Base-by-base conservation (phyloP, 2,888 invertebrate genomes). In the Cryptophagus acutangulus region DNA sequence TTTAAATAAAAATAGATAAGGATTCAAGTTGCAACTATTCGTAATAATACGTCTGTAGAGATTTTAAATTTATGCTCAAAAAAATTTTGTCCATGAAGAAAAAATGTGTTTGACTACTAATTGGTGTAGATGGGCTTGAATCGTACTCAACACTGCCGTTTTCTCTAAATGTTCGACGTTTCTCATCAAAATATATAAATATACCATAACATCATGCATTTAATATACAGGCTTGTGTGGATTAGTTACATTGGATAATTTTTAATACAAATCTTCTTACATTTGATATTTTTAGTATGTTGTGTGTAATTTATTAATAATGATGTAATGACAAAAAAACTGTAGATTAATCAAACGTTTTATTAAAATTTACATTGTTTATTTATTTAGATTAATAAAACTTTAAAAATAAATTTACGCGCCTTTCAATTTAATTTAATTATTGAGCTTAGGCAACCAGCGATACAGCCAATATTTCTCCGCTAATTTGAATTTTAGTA, bases 121-220 rank as follows among this genome's bases (percentile, higher is more conserved):
- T 28, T 49, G 37, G 42, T 46, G 54, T 54, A 58, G 57, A 54
- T 58, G 62, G 61, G 62, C 61, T 61, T 64, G 55, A 59, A 60
- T 55, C 60, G 58, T 61, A 61, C 61, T 62, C 54, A 64, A 63
- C 65, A 66, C 66, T 65, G 65, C 65, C 65, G 63, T 61, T 61
- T 59, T 62, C 60, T 61, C 57, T 55, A 58, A 56, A 59, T 58
- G 55, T 55, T 56, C 51, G 48, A 48, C 48, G 47, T 49, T 43
- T 48, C 42, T 33, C 36, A 14, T 45, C 40, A 44, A 10, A 15
- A 14, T 37, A 20, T 33, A 31, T 40, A 42, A n/a, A 33, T 9
- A 33, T 26, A 16, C 28, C 6, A 20, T 12, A 38, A 33, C 9
- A 39, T 14, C 6, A 34, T 39, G 41, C 46, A 38, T 18, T 40